A percentile compares a stretch with the other conserved stretches of the same genome.
Evolutionary conservation across 2,888 invertebrate species (phyloP).

Genomic region (Hypomecis punctinalis): DNA sequence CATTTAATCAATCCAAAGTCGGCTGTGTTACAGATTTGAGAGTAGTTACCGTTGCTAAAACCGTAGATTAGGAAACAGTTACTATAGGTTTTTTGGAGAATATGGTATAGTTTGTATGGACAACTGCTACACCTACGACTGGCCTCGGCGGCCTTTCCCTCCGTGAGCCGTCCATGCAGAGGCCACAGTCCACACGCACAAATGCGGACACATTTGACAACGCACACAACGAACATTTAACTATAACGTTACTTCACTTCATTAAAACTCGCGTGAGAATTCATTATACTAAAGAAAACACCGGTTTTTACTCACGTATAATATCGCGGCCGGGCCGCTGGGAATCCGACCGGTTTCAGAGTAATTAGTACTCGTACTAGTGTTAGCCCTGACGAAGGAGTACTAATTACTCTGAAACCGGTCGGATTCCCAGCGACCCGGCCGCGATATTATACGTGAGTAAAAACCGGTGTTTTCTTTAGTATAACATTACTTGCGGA

Average conservation of each 20-base stretch:
- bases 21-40: slow-evolving; percentile 31
- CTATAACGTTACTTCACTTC: too few relatives aligned
- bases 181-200: slow-evolving; percentile 32
- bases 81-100: slow-evolving; percentile 4
- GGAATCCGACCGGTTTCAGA: too few relatives aligned
- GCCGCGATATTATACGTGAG: too few relatives aligned
- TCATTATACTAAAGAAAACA: too few relatives aligned
- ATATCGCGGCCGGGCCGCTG: too few relatives aligned
- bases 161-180: slow-evolving; percentile 45
- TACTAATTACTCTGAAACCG: too few relatives aligned
- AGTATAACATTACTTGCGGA: not conserved
- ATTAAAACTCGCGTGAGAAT: too few relatives aligned
- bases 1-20: slow-evolving; percentile 50
- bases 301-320: too few relatives aligned
- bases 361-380: too few relatives aligned
- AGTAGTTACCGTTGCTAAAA: not conserved
- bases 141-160: slow-evolving; percentile 65
- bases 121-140: slow-evolving; percentile 46
- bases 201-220: slow-evolving; percentile 26
- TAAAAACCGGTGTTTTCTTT: too few relatives aligned
- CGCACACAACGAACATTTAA: not conserved
- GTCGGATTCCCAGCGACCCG: too few relatives aligned
- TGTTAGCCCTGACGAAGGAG: too few relatives aligned
- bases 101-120: slow-evolving; percentile 17
- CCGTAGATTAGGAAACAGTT: slow-evolving; percentile 13